Evolutionary conservation across 2,113 vertebrate genomes (phyloP), one percentile per base, ranked within the genome.

Genomic region (Crotalus horridus): DNA sequence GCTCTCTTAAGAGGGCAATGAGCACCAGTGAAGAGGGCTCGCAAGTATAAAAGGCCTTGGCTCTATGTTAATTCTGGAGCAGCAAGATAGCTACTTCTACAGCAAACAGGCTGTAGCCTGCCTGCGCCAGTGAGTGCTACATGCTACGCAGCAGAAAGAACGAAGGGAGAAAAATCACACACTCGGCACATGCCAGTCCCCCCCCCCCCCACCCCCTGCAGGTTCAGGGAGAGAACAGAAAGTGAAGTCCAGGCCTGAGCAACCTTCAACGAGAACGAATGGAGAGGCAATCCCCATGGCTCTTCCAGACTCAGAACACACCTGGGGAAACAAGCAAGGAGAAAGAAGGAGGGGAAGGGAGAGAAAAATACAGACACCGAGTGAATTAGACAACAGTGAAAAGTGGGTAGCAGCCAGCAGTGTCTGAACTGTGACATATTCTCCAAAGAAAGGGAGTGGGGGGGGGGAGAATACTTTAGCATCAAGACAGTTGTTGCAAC

Each of bases 301-400:
- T 26, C 97, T 95, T 95, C 93, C 94, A 95, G 94, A 95, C 96
- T 97, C 97, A 97, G 96, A 97, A 97, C 95, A 97, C 97, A 97
- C 97, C 97, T 97, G 96, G 95, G 96, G 95, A 96, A 93, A 97
- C 91, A 97, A 97, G 96, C 96, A 89, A 86, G 56, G 89, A 86
- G 69, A 90, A 56, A 90, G 88, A 15, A 87, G 92, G 56, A 51
- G 91, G 94, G 95, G 95, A 91, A 55, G 93, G 43, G 86, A 94
- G 95, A 92, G 95, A 87, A 51, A 93, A 90, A 93, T 23, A 93
- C 94, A 96, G 94, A 95, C 95, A 56, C 93, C 91, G 91, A 90
- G 94, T 88, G 46, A 96, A 94, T 92, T 95, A 95, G 95, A 96
- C 88, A 23, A 46, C 90, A n/a, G 91, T 93, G 61, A 85, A 89